These are phyloP conservation scores for Heterodera filipjevi DNA, from an alignment of 2,888 invertebrate genomes.

Conservation along the genomic window DNA sequence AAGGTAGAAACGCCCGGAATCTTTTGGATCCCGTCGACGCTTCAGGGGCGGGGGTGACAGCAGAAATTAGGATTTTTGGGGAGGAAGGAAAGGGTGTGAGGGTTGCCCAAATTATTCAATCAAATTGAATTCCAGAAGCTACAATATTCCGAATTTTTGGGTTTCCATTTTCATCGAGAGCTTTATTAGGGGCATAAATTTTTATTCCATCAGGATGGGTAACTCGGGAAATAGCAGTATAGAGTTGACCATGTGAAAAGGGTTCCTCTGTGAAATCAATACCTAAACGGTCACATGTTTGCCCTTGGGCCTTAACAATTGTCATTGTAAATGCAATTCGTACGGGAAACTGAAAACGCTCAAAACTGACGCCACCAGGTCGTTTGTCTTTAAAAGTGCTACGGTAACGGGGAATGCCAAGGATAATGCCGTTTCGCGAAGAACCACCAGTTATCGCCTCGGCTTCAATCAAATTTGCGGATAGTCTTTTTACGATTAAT, in stretches of 20 bases:
- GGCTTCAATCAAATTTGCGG: conserved; percentile 1
- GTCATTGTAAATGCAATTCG: conserved; percentile 24
- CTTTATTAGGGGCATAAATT: conserved; percentile 2
- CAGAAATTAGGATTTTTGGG: no score
- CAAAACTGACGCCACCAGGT: conserved; percentile 17
- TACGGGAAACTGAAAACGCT: conserved; percentile 14
- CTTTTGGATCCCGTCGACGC: no score
- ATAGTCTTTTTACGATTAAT: background rate
- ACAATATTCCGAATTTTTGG: conserved; percentile 4
- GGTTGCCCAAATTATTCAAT: no score
- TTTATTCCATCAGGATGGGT: background rate
- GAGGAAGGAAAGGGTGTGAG: no score
- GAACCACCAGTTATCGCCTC: conserved; percentile 3
- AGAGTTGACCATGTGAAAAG: conserved; percentile 18
- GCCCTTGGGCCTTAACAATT: conserved; percentile 15
- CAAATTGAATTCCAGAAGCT: background rate
- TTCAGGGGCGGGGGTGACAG: no score
- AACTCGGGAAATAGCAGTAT: background rate
- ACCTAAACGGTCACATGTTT: conserved; percentile 18
- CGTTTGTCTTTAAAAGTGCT: conserved; percentile 17
- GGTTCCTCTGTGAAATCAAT: conserved; percentile 16
- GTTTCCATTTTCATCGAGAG: background rate
- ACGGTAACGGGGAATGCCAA: conserved; percentile 13
- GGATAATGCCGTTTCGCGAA: background rate
- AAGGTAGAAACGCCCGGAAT: no score